phyloP scores from a whole-genome alignment of 2,113 vertebrate genomes.

The Cyprinus carpio region DNA sequence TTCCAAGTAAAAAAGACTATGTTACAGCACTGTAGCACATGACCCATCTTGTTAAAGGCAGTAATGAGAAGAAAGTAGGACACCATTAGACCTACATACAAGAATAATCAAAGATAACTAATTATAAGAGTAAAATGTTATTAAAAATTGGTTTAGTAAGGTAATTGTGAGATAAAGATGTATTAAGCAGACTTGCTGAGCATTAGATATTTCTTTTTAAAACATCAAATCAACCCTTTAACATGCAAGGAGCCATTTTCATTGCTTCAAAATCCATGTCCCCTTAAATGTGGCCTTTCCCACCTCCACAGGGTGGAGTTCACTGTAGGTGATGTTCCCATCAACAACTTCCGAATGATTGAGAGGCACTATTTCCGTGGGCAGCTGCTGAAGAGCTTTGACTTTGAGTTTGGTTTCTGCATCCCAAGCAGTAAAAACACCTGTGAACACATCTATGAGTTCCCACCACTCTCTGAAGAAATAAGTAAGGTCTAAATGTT shows the following conservation, averaged over 20 bases:
- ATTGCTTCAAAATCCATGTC: not conserved
- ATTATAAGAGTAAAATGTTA: not conserved
- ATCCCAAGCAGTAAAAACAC: constrained; percentile 99
- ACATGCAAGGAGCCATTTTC: not conserved
- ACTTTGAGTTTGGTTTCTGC: constrained; percentile 98
- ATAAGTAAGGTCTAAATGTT: constrained; percentile 81
- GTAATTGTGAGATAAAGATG: not conserved
- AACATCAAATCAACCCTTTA: too few species aligned
- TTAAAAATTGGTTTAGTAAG: not conserved
- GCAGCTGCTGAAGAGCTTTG: constrained; percentile 94
- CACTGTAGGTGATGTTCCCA: constrained; percentile 93
- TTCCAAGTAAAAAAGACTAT: not conserved
- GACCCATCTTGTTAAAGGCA: not conserved
- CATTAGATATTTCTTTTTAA: too few species aligned
- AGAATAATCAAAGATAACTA: not conserved
- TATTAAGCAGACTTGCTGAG: too few species aligned
- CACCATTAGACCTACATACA: not conserved
- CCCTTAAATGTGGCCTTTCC: not conserved
- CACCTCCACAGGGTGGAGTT: constrained; percentile 88
- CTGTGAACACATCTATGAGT: constrained; percentile 98
- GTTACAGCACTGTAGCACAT: not conserved
- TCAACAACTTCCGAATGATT: constrained; percentile 98
- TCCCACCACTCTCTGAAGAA: constrained; percentile 93
- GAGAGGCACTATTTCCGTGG: constrained; percentile 98
- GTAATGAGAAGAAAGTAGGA: not conserved